Conservation (phyloP, 2,888 invertebrate genomes). For the Orchesellides sinensis region DNA sequence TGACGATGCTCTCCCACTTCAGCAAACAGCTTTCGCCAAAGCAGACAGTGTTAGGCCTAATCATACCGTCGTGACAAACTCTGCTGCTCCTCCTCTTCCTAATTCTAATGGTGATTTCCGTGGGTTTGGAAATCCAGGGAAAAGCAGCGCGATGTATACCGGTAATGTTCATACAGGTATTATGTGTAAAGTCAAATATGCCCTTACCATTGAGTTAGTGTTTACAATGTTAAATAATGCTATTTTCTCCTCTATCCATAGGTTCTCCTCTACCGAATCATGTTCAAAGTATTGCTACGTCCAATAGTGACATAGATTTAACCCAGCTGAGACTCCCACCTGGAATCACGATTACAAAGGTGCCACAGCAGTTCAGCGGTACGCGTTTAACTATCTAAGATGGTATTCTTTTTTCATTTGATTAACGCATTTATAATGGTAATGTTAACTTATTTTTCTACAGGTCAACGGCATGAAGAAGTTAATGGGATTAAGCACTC, state of each 20-base stretch:
- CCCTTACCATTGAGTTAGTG: no score
- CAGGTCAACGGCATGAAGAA: conserved; percentile 25
- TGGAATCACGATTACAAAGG: conserved; percentile 88
- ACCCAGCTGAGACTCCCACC: conserved; percentile 82
- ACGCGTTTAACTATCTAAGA: not conserved
- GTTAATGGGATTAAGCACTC: conserved; percentile 15
- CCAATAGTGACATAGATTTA: conserved; percentile 64
- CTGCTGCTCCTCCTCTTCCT: not conserved
- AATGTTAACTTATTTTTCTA: not conserved
- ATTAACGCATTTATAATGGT: no score
- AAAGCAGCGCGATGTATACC: not conserved
- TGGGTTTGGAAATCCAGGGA: not conserved
- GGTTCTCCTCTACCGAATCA: no score
- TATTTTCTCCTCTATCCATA: not conserved
- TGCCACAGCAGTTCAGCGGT: conserved; percentile 75
- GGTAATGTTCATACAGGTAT: not conserved
- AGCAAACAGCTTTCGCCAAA: conserved; percentile 36
- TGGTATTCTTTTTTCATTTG: not conserved
- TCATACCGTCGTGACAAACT: not conserved
- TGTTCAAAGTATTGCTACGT: not conserved
- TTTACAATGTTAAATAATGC: not conserved
- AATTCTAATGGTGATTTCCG: not conserved
- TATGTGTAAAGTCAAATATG: no score
- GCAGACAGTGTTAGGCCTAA: conserved; percentile 14
- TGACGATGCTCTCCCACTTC: conserved; percentile 45